These are phyloP conservation scores for Pseudochirops cupreus DNA, from an alignment of 2,797 vertebrate species.

Conservation along the genomic window DNA sequence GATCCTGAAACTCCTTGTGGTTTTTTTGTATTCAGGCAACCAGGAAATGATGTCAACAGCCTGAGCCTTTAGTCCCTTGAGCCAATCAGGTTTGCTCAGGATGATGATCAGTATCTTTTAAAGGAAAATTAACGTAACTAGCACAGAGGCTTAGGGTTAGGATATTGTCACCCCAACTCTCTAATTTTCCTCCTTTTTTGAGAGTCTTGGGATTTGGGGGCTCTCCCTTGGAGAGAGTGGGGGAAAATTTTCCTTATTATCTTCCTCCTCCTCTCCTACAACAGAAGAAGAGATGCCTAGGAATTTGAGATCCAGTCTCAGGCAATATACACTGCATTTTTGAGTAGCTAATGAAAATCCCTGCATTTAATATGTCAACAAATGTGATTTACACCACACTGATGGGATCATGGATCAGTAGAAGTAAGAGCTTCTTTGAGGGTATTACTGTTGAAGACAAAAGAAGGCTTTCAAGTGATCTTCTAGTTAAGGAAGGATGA, in stretches of 20 bases:
- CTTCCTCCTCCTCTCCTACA: not conserved
- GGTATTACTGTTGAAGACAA: not conserved
- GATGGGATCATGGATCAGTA: not conserved
- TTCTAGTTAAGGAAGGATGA: not conserved
- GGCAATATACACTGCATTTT: not conserved
- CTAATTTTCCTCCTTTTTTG: not conserved
- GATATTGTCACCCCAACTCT: not conserved
- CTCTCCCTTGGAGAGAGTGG: not conserved
- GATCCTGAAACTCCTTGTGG: not conserved
- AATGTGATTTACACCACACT: not conserved
- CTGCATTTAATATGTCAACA: not conserved
- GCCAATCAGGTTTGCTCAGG: not conserved
- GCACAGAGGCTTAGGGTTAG: not conserved
- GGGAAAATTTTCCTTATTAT: not conserved
- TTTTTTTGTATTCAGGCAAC: not conserved
- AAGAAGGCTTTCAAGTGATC: not conserved
- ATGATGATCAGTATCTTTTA: not conserved
- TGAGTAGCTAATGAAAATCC: not conserved
- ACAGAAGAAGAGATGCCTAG: not conserved
- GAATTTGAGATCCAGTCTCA: not conserved
- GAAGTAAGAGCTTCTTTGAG: not conserved
- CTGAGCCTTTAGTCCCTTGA: not conserved
- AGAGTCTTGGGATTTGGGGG: not conserved
- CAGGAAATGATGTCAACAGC: not conserved
- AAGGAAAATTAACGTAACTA: not conserved